Percentiles rank a stretch among this genome's conserved stretches.
phyloP scores from a whole-genome alignment of 2,113 vertebrate genomes.

The Peromyscus maniculatus region DNA sequence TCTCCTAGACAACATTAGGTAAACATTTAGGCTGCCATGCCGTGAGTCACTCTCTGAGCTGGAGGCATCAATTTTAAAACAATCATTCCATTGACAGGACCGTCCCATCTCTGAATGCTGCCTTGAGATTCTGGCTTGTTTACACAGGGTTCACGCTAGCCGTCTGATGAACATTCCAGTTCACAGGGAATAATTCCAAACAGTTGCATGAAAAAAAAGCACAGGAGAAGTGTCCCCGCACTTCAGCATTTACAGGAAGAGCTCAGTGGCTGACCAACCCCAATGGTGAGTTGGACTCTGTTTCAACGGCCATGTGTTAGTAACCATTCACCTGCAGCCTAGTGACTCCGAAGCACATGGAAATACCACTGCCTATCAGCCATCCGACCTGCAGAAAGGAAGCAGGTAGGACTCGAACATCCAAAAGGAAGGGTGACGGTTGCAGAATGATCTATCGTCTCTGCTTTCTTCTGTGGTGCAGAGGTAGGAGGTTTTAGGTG shows the following conservation, averaged over 20 bases:
- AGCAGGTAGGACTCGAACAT: not conserved
- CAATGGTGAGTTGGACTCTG: not conserved
- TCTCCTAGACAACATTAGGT: not conserved
- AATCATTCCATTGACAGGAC: not conserved
- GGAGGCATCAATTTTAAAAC: not conserved
- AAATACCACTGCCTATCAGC: not conserved
- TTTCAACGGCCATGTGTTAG: not conserved
- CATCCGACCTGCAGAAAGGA: not conserved
- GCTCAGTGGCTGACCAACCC: not conserved
- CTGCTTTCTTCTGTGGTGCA: not conserved
- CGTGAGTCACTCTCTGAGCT: not conserved
- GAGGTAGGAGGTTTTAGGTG: not conserved
- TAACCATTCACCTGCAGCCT: not conserved
- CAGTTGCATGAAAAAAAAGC: not conserved
- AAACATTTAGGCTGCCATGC: not conserved
- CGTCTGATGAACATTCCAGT: not conserved
- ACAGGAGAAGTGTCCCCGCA: not conserved
- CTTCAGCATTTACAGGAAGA: not conserved
- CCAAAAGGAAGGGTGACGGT: not conserved
- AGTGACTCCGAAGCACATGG: not conserved
- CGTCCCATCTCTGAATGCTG: not conserved
- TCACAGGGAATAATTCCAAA: not conserved
- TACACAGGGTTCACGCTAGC: not conserved
- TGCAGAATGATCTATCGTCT: not conserved
- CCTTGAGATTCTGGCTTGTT: conserved; percentile 10